phyloP scores from a whole-genome alignment of 2,888 invertebrate species.

The Sepioteuthis lessoniana region DNA sequence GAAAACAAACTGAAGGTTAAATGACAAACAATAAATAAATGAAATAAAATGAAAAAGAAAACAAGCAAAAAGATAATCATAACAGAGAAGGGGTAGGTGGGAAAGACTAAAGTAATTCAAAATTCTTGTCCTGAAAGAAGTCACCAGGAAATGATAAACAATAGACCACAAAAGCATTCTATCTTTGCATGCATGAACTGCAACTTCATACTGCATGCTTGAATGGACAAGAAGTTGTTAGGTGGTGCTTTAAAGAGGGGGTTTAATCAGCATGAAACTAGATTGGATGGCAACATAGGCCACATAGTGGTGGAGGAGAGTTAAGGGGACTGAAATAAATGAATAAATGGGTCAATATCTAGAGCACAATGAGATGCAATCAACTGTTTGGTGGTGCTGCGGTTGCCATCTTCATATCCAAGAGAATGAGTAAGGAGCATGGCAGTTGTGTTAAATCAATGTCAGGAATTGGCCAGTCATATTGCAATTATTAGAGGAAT shows the following conservation, averaged over 20 bases:
- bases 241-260: conserved; percentile 12
- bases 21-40: background rate
- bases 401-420: background rate
- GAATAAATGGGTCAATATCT: background rate
- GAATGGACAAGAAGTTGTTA: background rate
- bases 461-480: background rate
- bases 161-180: background rate
- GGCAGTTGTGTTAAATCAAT: conserved; percentile 33
- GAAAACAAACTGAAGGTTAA: background rate
- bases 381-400: background rate
- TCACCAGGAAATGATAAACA: background rate
- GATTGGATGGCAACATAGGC: background rate
- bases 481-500: background rate
- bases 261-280: conserved; percentile 33
- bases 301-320: background rate
- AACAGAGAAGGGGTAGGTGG: background rate
- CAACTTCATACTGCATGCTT: background rate
- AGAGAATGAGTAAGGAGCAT: background rate
- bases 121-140: conserved; percentile 18
- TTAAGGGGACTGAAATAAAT: background rate
- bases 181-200: conserved; percentile 33
- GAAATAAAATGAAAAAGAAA: background rate
- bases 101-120: background rate
- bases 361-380: background rate
- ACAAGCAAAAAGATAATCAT: background rate